These are phyloP conservation scores for Arge pagana DNA, from an alignment of 2,888 invertebrate genomes.

Conservation along the genomic window DNA sequence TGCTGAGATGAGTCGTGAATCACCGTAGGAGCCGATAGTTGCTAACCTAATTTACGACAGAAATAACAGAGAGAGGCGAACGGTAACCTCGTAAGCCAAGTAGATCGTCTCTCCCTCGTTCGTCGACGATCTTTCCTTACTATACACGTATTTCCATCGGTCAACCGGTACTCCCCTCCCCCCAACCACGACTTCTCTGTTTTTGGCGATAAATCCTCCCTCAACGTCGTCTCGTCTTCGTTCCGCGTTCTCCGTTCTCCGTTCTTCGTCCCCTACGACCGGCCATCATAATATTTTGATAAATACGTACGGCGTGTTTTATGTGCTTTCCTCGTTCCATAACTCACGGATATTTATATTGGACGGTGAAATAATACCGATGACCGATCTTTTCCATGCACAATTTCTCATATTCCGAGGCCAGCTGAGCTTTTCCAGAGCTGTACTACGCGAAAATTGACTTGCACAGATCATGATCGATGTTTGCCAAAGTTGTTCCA, in stretches of 20 bases:
- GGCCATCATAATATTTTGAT: slow-evolving; percentile 56
- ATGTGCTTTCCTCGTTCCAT: slow-evolving; percentile 43
- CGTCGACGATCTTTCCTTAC: no score
- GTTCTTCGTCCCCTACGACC: slow-evolving; percentile 29
- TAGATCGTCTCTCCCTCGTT: slow-evolving; percentile 1
- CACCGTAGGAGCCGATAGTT: neutral
- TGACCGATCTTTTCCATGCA: slow-evolving; percentile 2
- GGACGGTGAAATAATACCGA: slow-evolving; percentile 47
- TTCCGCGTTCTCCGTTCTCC: slow-evolving; percentile 22
- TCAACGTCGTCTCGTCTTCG: slow-evolving; percentile 23
- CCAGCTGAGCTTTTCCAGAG: no score
- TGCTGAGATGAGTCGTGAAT: neutral
- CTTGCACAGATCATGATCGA: no score
- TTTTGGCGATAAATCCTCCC: slow-evolving; percentile 37
- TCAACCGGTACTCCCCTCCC: slow-evolving; percentile 36
- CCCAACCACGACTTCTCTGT: slow-evolving; percentile 14
- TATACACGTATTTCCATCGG: slow-evolving; percentile 34
- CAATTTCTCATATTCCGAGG: neutral
- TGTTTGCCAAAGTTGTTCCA: no score
- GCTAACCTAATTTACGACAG: slow-evolving; percentile 28
- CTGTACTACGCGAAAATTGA: no score
- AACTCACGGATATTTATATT: slow-evolving; percentile 52
- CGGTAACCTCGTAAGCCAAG: slow-evolving; percentile 6
- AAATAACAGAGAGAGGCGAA: slow-evolving; percentile 23
- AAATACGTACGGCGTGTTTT: slow-evolving; percentile 52